Percentiles rank a stretch among this genome's conserved stretches.
These are phyloP conservation scores for Drosophila ambigua DNA, from an alignment of 1,140 invertebrate species.

Conservation along the genomic window DNA sequence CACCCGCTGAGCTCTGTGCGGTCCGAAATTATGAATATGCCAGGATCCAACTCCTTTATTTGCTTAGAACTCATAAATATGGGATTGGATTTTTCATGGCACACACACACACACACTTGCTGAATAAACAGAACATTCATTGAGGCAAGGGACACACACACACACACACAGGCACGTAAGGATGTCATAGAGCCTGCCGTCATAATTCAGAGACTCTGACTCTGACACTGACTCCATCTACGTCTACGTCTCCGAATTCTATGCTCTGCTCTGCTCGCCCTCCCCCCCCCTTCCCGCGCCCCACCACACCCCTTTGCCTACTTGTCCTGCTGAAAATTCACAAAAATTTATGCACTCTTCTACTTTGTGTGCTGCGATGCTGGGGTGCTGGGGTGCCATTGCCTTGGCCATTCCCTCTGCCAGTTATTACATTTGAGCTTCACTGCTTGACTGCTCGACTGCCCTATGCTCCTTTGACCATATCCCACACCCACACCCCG, in stretches of 20 bases:
- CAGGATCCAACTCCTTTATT: slow-evolving; percentile 44
- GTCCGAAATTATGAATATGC: slow-evolving; percentile 24
- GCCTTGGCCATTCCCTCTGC: no score
- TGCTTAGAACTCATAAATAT: slow-evolving; percentile 49
- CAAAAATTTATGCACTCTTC: slow-evolving; percentile 51
- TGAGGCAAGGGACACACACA: slow-evolving; percentile 1
- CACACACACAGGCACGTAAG: slow-evolving; percentile 4
- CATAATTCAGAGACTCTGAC: slow-evolving; percentile 40
- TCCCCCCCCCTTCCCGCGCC: no score
- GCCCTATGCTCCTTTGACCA: slow-evolving; percentile 23
- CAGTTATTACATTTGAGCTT: slow-evolving; percentile 60
- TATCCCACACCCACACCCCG: not conserved
- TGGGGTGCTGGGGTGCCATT: no score
- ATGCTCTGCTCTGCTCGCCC: not conserved
- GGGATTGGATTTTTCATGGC: slow-evolving; percentile 14
- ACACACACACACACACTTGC: not conserved
- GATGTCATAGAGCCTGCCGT: slow-evolving; percentile 27
- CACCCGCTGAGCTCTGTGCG: slow-evolving; percentile 23
- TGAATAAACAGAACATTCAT: slow-evolving; percentile 42
- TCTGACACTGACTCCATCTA: slow-evolving; percentile 9
- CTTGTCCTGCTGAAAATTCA: slow-evolving; percentile 42
- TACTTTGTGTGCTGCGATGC: not conserved
- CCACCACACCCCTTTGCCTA: no score
- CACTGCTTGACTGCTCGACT: slow-evolving; percentile 6
- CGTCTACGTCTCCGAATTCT: no score